These are phyloP conservation scores for Diprion similis DNA, from an alignment of 1,140 invertebrate species.

Conservation along the genomic window DNA sequence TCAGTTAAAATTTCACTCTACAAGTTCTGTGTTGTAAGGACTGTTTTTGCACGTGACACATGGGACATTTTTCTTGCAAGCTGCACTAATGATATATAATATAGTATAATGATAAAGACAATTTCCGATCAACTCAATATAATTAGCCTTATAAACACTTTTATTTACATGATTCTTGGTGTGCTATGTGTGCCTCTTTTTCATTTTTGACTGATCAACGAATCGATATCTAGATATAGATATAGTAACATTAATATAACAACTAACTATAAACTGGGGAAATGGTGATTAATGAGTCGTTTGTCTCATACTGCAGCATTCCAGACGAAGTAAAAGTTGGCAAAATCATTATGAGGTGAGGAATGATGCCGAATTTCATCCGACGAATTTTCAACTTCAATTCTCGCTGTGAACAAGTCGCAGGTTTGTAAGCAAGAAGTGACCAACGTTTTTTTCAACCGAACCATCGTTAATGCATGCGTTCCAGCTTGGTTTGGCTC, in stretches of 20 bases:
- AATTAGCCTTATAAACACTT: conserved; percentile 24
- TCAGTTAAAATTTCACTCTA: background rate
- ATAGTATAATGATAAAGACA: background rate
- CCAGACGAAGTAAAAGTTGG: background rate
- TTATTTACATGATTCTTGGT: conserved; percentile 28
- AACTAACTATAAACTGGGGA: background rate
- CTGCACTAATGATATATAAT: background rate
- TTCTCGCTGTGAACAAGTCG: too few species aligned
- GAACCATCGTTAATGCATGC: too few species aligned
- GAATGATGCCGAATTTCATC: background rate
- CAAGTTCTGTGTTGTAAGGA: too few species aligned
- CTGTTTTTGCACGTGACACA: too few species aligned
- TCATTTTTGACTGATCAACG: background rate
- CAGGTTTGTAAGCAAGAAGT: too few species aligned
- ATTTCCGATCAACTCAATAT: conserved; percentile 6
- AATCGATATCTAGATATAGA: background rate
- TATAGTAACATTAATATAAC: conserved; percentile 3
- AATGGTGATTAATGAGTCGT: background rate
- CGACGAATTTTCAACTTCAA: too few species aligned
- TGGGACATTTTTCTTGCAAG: background rate
- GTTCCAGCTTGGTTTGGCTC: too few species aligned
- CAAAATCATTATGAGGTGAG: background rate
- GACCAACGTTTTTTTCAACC: too few species aligned
- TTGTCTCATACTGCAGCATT: background rate
- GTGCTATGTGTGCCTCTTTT: conserved; percentile 11